Evolutionary conservation across 53 echinoderm and acorn worm species (phyloP).

Genomic region (Holothuria scabra): DNA sequence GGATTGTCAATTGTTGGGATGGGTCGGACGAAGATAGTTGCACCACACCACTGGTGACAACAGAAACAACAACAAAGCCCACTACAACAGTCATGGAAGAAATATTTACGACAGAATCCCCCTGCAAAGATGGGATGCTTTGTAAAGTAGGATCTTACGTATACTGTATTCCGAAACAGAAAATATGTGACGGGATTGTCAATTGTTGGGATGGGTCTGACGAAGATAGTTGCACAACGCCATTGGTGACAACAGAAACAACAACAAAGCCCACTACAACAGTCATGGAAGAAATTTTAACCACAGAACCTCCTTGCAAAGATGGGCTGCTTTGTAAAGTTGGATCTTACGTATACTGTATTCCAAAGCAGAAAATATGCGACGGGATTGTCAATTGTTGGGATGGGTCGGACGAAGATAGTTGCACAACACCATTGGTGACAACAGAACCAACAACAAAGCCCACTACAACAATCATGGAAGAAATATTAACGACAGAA

Average conservation of each 20-base stretch:
- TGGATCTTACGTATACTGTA: no score
- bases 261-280: conserved; percentile 35
- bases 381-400: no score
- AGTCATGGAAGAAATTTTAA: conserved; percentile 47
- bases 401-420: no score
- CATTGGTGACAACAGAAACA: conserved; percentile 22
- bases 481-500: conserved; percentile 33
- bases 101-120: conserved; percentile 35
- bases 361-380: no score
- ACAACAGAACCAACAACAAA: conserved; percentile 56
- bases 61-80: background rate
- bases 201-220: no score
- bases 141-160: no score
- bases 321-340: background rate
- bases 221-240: no score
- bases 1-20: conserved; percentile 33
- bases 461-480: conserved; percentile 36
- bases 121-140: no score
- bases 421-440: no score
- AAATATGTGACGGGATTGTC: no score
- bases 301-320: conserved; percentile 25
- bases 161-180: no score
- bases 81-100: conserved; percentile 34
- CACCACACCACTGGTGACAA: background rate
- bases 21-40: conserved; percentile 63